A percentile compares a stretch with the other conserved stretches of the same genome.
These are phyloP conservation scores for Molorchus minor DNA, from an alignment of 2,888 invertebrate species.

Conservation along the genomic window DNA sequence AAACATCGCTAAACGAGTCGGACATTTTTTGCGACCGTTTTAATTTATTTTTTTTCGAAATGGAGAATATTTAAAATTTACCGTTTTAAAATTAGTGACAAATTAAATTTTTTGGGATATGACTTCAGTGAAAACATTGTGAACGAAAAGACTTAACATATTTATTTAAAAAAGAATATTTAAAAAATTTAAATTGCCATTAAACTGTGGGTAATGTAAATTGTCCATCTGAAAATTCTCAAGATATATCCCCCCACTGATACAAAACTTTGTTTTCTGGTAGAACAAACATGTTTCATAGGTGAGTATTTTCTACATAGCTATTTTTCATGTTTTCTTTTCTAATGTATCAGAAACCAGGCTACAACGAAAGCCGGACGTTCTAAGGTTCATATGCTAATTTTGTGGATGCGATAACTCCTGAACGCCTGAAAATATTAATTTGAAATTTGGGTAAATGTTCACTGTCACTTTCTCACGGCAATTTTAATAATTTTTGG, in stretches of 20 bases:
- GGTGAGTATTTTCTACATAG: slow-evolving; percentile 20
- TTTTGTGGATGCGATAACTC: no score
- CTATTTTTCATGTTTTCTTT: background rate
- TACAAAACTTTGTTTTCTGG: slow-evolving; percentile 14
- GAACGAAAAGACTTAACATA: slow-evolving; percentile 7
- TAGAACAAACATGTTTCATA: slow-evolving; percentile 28
- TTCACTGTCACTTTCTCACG: no score
- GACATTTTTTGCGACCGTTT: slow-evolving; percentile 7
- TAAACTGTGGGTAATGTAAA: background rate
- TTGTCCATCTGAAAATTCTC: background rate
- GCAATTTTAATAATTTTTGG: no score
- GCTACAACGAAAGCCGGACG: no score
- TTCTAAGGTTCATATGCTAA: no score
- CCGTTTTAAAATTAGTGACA: background rate
- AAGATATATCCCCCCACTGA: slow-evolving; percentile 5
- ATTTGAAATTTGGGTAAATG: no score
- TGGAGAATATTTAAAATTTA: slow-evolving; percentile 3
- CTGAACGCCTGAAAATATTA: no score
- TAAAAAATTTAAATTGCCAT: background rate
- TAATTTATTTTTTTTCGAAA: background rate
- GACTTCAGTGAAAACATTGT: slow-evolving; percentile 4
- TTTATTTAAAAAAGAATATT: background rate
- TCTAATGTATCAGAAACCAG: no score
- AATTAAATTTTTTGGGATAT: slow-evolving; percentile 3
- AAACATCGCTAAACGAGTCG: slow-evolving; percentile 34